Percentiles rank a stretch among this genome's conserved stretches.
phyloP scores from a whole-genome alignment of 1,140 invertebrate species.

The Drosophila lini region DNA sequence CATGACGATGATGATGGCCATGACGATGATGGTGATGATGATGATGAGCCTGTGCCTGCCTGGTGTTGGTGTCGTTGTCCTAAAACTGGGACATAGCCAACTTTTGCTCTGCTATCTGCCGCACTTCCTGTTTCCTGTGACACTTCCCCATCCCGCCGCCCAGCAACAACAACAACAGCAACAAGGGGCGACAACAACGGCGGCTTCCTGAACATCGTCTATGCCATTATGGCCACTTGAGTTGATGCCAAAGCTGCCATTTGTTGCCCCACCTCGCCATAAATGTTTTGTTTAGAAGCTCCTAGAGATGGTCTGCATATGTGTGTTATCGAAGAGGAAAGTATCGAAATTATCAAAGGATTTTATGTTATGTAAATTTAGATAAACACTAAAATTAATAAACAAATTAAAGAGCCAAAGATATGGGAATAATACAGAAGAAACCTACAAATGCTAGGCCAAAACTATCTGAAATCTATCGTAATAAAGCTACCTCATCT shows the following conservation, averaged over 20 bases:
- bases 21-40: constrained; percentile 2
- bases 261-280: constrained; percentile 58
- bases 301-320: neutral
- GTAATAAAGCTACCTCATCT: no score
- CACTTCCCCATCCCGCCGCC: constrained; percentile 59
- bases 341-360: neutral
- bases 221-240: constrained; percentile 81
- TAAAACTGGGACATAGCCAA: constrained; percentile 60
- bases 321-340: neutral
- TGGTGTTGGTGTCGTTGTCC: constrained; percentile 48
- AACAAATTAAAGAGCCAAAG: no score
- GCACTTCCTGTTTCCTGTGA: constrained; percentile 79
- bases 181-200: constrained; percentile 26
- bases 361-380: neutral
- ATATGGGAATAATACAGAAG: no score
- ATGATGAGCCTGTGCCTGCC: neutral
- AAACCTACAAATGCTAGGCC: no score
- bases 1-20: neutral
- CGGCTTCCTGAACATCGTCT: constrained; percentile 76
- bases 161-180: constrained; percentile 25
- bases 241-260: constrained; percentile 70
- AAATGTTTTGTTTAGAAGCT: constrained; percentile 65
- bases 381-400: no score
- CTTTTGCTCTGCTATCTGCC: constrained; percentile 74
- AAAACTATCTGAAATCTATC: no score